Base-by-base conservation (phyloP, 92 coral and sea anemone species). In the Bergia puertoricense region DNA sequence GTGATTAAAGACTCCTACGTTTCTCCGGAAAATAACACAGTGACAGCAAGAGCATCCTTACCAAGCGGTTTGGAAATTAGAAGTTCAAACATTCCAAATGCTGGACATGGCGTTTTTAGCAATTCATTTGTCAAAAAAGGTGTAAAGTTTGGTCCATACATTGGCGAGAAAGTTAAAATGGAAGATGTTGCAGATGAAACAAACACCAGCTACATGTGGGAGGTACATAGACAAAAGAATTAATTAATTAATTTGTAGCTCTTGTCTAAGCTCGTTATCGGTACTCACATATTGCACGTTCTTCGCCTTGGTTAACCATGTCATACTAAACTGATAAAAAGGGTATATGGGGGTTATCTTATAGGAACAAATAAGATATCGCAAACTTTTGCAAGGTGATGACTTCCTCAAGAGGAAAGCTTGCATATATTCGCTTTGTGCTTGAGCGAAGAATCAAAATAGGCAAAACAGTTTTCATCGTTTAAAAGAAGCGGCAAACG, bases 71-170 rank as follows among this genome's bases (percentile, higher is more conserved):
- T 94, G 40, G 91, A 83, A 89, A 90, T 94, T 15, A 86, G 51
- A 86, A 67, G 76, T 18, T 95, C 98, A 4, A 56, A 83, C 16
- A 95, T 95, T 85, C 96, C 96, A 16, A 86, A 84, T 74, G 95
- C 98, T n/a, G 98, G 98, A 2, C 86, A 88, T 7, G 96, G 98
- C 10, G 96, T 95, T 48, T 95, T 91, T 86, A 76, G 88, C 39
- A 91, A 36, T 1, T 20, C 93, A 44, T 69, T 77, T 59, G 90
- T 95, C 65, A 72, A 89, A 30, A 91, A 85, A 85, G 59, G 89
- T 41, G 45, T 56, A 22, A 43, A 45, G 38, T 77, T 86, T 86
- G 89, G 89, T 36, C 89, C 89, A 43, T 86, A 86, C 20, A 77
- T 76, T 30, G 89, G 89, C n/a, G 59, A 39, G 36, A 86, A 86